phyloP scores from a whole-genome alignment of 2,797 vertebrate genomes.

The Lacerta agilis region DNA sequence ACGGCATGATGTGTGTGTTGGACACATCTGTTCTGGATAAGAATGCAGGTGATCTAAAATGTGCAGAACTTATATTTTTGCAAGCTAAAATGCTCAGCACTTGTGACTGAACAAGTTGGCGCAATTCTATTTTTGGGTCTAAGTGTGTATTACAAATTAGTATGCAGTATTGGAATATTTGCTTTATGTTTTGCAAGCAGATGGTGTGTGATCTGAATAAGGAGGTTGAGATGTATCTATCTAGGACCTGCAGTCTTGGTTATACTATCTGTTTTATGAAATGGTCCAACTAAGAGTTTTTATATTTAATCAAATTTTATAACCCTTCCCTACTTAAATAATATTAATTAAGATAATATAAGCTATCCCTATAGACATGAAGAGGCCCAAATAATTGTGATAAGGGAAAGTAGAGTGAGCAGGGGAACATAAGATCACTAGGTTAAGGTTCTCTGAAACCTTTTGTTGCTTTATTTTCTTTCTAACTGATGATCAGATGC shows the following conservation, averaged over 20 bases:
- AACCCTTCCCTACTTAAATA: background rate
- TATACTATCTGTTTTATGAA: background rate
- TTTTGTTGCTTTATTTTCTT: background rate
- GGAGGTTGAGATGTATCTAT: background rate
- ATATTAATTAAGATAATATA: conserved; percentile 13
- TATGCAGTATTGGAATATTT: background rate
- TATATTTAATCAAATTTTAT: background rate
- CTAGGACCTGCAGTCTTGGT: background rate
- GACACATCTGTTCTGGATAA: background rate
- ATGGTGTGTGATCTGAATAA: background rate
- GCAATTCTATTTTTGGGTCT: background rate
- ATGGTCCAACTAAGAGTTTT: background rate
- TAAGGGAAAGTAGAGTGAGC: background rate
- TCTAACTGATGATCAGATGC: background rate
- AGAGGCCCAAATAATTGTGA: conserved; percentile 21
- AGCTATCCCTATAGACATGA: background rate
- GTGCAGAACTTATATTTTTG: background rate
- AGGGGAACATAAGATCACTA: background rate
- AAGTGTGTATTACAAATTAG: rapidly evolving
- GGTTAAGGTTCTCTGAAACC: background rate
- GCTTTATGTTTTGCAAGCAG: background rate
- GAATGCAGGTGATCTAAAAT: background rate
- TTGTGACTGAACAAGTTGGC: background rate
- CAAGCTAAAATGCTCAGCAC: background rate
- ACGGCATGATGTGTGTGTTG: background rate